phyloP scores from a whole-genome alignment of 2,888 invertebrate species.

The Pammene aurita region DNA sequence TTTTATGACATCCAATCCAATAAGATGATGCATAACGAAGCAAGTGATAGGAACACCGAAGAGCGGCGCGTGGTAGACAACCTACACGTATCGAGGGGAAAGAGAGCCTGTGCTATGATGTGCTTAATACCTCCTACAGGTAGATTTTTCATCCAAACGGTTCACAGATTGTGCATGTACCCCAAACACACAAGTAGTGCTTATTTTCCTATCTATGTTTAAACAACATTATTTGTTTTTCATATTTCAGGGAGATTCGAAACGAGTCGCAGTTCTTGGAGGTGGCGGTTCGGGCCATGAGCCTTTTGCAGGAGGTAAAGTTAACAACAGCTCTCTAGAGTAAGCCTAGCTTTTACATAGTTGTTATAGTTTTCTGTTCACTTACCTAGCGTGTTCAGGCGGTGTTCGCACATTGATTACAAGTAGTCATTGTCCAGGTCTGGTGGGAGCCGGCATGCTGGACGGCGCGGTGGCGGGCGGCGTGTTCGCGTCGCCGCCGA shows the following conservation, averaged over 20 bases:
- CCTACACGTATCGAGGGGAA: too few relatives aligned
- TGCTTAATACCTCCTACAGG: too few relatives aligned
- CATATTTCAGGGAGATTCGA: constrained; percentile 62
- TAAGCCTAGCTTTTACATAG: background rate
- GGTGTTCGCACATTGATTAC: too few relatives aligned
- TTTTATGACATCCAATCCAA: too few relatives aligned
- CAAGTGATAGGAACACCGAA: too few relatives aligned
- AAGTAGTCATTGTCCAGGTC: constrained; percentile 85
- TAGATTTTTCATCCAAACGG: too few relatives aligned
- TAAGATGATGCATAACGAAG: too few relatives aligned
- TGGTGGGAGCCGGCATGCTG: constrained; percentile 91
- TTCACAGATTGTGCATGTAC: too few relatives aligned
- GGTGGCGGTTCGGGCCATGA: constrained; percentile 95
- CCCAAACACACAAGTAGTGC: too few relatives aligned
- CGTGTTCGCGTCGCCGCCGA: constrained; percentile 90
- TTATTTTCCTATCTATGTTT: too few relatives aligned
- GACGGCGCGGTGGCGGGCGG: constrained; percentile 90
- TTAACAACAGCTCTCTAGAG: background rate
- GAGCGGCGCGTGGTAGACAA: too few relatives aligned
- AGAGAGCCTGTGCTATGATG: too few relatives aligned
- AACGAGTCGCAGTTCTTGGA: constrained; percentile 84
- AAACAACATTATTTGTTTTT: background rate
- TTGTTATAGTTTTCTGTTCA: background rate
- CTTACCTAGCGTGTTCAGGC: background rate
- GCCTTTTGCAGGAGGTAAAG: constrained; percentile 83